Evolutionary conservation across 2,113 vertebrate genomes (phyloP).

Genomic region (Corapipo altera): DNA sequence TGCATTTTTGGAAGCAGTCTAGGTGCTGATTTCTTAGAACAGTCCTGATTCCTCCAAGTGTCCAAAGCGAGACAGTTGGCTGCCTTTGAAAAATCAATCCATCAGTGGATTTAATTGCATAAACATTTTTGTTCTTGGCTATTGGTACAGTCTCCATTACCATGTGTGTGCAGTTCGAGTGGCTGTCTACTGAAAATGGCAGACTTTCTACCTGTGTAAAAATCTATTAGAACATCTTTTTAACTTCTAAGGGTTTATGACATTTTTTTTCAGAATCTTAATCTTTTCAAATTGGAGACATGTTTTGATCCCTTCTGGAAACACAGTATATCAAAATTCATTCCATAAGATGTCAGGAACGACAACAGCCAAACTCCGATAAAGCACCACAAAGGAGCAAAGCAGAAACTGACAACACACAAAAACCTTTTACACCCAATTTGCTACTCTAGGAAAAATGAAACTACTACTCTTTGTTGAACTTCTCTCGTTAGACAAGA

Average conservation of each 20-base stretch:
- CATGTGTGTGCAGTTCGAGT: fast-evolving
- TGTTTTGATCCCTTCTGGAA: background rate
- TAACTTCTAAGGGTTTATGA: background rate
- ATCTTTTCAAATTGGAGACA: background rate
- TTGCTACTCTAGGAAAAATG: background rate
- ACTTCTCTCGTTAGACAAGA: background rate
- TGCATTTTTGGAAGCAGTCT: background rate
- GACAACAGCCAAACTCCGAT: background rate
- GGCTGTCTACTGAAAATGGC: background rate
- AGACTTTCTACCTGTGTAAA: background rate
- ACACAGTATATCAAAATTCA: background rate
- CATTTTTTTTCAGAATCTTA: background rate
- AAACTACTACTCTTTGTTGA: background rate
- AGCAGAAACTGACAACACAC: background rate
- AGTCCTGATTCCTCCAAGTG: background rate
- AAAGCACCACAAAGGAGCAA: background rate
- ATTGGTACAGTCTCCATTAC: background rate
- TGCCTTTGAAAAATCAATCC: background rate
- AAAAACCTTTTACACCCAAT: background rate
- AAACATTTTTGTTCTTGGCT: background rate
- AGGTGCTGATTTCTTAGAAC: background rate
- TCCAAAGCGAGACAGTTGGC: background rate
- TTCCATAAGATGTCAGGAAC: background rate
- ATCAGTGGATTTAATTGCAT: background rate
- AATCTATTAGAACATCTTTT: background rate